Evolutionary conservation across 1,140 invertebrate genomes (phyloP), one percentile per base, ranked within the genome.

Genomic region (Polyergus mexicanus): DNA sequence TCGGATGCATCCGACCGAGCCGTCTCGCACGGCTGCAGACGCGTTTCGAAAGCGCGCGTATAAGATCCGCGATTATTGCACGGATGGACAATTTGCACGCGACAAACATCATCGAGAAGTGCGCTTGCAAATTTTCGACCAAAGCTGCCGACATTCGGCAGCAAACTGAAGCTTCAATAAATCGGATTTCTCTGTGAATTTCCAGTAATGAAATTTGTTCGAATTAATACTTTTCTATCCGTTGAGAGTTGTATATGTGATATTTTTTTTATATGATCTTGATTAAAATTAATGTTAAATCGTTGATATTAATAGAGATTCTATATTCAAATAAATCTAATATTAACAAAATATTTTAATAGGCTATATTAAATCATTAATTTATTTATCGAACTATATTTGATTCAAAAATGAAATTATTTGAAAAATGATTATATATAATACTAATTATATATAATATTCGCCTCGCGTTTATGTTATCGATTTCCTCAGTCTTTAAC

Each of bases 1-100:
- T 85, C 74, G 88, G 85, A 74, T 89, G 86, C 78, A 71, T 28
- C 28, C 60, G 22, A 86, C 71, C 60, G 78, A 88, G 76, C 81
- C 88, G 76, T 90, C 87, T 90, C 85, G 85, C 85, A 81, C 88
- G 88, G 76, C 58, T 84, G 86, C 81, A 71, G 75, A 72, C 74
- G 84, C 80, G 63, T 85, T 85, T 75, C 44, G 71, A 60, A 78
- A 86, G 65, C 63, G 80, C 63, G 62, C 83, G 76, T 74, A 83
- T 84, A 71, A 63, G 65, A 71, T 56, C 38, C 35, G 85, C 56
- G 84, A 84, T 84, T 86, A 60, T 77, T 35, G 75, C 83, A 62
- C 41, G 38, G 80, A 62, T 74, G 80, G 69, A 47, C 56, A 28
- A 35, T 32, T 63, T 41, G 38, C 68, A 38, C 69, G 68, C 80